Evolutionary conservation across 2,888 invertebrate species (phyloP), one percentile per base, ranked within the genome.

Genomic region (Philaethria dido): DNA sequence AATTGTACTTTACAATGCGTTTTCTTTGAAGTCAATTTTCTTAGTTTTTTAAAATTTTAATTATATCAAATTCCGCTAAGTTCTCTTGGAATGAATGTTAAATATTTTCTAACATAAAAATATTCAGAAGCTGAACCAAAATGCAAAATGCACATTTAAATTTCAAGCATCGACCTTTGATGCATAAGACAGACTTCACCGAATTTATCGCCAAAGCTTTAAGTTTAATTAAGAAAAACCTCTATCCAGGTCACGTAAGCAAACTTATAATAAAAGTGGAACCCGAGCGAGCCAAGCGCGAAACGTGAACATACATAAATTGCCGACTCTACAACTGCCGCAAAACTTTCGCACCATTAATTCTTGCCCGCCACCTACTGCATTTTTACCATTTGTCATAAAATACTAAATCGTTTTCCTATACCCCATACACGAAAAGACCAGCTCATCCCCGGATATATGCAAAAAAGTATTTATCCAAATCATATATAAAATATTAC

Each of bases 281-380:
- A 29, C 45, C 50, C 70, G 68, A 64, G 60, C 68, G 62, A 59
- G 62, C 62, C 69, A 62, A 64, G 63, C 70, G 64, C 60, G 72
- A 65, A 69, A 75, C 86, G 86, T 85, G 88, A 75, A 78, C 84
- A 78, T 78, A 86, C 88, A 88, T 88, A 88, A 88, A 89, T 88
- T 85, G 70, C 66, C 68, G 79, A 75, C 78, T 73, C 71, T 76
- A 75, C 78, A 80, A 65, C 66, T 67, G 72, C 79, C 80, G 77
- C 82, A 80, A 81, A 86, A 87, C 84, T 88, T 86, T 86, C 89
- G 86, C 89, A 80, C 88, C 89, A 91, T 91, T 91, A 89, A 90
- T 87, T 89, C 88, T 85, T 86, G 80, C 82, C 74, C 84, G 81
- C 85, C 85, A 84, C 81, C 85, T 86, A 82, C 83, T 89, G 89